phyloP scores from a whole-genome alignment of 2,113 vertebrate genomes.

The Alligator sinensis region DNA sequence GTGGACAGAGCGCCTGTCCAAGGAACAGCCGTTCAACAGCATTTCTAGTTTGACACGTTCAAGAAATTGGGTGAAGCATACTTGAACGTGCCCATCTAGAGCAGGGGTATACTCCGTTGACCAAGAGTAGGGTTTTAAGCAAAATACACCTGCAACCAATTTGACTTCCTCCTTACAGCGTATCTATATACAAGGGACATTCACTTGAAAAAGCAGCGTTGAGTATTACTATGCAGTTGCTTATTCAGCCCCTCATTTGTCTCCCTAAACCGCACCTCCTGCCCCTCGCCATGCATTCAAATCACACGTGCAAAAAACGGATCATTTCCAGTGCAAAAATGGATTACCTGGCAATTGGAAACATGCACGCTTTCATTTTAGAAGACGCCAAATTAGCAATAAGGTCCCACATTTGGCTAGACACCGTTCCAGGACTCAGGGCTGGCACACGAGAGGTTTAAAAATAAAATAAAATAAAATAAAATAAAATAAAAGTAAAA shows the following conservation, averaged over 20 bases:
- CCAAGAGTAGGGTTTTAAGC: too few relatives aligned
- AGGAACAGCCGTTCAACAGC: too few relatives aligned
- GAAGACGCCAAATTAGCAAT: neutral
- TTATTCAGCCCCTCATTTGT: neutral
- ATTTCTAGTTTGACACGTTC: too few relatives aligned
- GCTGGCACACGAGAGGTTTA: neutral
- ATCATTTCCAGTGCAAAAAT: too few relatives aligned
- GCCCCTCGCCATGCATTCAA: neutral
- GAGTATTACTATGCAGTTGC: neutral
- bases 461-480: neutral
- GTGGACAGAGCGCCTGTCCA: too few relatives aligned
- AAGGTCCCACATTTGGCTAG: neutral
- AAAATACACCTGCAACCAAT: neutral
- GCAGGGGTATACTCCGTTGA: too few relatives aligned
- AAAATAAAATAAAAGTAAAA: too few relatives aligned
- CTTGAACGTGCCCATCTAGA: too few relatives aligned
- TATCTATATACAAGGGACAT: neutral
- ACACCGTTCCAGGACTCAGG: neutral
- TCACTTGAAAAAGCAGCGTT: neutral
- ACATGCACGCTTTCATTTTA: neutral
- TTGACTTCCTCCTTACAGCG: neutral
- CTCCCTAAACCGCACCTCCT: too few relatives aligned
- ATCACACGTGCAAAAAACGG: neutral
- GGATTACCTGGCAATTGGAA: neutral
- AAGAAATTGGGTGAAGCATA: too few relatives aligned